These are phyloP conservation scores for Micronycteris hirsuta DNA, from an alignment of 2,113 vertebrate species.

Conservation along the genomic window DNA sequence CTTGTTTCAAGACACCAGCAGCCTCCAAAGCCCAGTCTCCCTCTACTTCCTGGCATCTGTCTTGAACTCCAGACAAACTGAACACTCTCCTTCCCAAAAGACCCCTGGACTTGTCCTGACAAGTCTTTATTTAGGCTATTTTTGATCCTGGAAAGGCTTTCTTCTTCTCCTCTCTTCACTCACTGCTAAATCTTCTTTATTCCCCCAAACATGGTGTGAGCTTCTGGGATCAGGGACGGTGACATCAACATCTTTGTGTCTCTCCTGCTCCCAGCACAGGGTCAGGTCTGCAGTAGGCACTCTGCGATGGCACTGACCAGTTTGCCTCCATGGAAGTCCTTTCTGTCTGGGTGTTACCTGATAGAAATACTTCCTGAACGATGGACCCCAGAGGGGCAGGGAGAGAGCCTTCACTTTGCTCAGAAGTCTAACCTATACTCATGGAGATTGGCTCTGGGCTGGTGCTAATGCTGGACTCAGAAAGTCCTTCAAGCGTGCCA, in stretches of 20 bases:
- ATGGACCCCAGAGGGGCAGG: neutral
- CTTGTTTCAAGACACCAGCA: neutral
- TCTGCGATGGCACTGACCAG: neutral
- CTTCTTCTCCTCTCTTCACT: neutral
- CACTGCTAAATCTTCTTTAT: neutral
- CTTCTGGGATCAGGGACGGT: neutral
- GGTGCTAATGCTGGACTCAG: neutral
- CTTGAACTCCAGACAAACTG: neutral
- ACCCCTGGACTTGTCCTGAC: neutral
- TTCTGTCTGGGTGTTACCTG: neutral
- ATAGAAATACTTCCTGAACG: neutral
- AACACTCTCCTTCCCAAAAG: neutral
- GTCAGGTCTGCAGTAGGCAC: neutral
- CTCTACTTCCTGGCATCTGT: neutral
- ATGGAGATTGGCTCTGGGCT: neutral
- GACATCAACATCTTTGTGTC: neutral
- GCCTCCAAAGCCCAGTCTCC: neutral
- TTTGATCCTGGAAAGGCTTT: neutral
- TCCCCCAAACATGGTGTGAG: neutral
- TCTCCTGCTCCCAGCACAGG: neutral
- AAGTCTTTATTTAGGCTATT: neutral
- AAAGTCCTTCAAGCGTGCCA: neutral
- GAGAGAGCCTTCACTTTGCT: neutral
- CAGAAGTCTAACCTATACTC: neutral
- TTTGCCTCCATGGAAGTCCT: neutral